Percentiles rank a stretch among this genome's conserved stretches.
Evolutionary conservation across 2,888 invertebrate species (phyloP).

Genomic region (Campoplex capitator): DNA sequence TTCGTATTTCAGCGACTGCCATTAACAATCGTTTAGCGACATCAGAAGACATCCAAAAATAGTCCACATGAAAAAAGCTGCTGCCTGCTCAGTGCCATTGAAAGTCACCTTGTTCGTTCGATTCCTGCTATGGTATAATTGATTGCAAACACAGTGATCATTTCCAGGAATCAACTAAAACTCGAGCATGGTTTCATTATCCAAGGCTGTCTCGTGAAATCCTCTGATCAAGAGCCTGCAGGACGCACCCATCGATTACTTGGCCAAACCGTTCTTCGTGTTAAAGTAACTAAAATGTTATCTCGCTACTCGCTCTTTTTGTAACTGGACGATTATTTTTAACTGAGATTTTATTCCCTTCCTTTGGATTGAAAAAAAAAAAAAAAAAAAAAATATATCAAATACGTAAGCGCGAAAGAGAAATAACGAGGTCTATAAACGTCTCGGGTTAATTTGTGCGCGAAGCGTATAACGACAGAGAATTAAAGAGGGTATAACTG

Average conservation of each 20-base stretch:
- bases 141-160: neutral
- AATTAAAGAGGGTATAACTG: slow-evolving; percentile 58
- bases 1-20: neutral
- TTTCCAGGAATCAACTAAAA: neutral
- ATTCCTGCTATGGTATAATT: neutral
- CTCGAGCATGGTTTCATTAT: neutral
- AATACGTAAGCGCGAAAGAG: slow-evolving; percentile 10
- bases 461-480: slow-evolving; percentile 46
- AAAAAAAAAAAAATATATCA: neutral
- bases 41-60: neutral
- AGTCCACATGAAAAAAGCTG: neutral
- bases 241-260: neutral
- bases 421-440: slow-evolving; percentile 53
- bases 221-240: neutral
- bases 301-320: neutral
- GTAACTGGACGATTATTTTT: neutral
- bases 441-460: slow-evolving; percentile 52
- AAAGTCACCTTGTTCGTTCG: neutral
- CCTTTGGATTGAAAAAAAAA: neutral
- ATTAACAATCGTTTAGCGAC: slow-evolving; percentile 3
- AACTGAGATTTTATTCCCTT: neutral
- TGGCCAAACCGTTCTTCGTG: neutral
- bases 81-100: too few relatives aligned
- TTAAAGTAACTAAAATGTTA: neutral
- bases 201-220: neutral